These are phyloP conservation scores for Tapirus terrestris DNA, from an alignment of 2,113 vertebrate species.

Conservation along the genomic window DNA sequence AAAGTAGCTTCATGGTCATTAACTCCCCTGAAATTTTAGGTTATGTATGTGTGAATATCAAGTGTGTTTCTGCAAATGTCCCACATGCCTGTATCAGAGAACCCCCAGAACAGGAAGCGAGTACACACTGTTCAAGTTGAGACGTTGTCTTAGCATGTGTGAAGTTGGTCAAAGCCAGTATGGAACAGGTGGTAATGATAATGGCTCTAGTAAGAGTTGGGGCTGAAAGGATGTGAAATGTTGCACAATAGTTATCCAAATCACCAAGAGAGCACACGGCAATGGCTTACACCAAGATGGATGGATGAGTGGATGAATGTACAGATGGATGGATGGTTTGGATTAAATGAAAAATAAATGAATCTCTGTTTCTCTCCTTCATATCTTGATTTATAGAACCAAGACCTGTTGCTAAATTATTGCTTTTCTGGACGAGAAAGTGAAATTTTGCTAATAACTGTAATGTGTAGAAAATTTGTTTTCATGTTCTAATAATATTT, in stretches of 20 bases:
- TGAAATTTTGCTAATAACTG: slow-evolving; percentile 5
- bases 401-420: not conserved
- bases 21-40: not conserved
- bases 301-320: not conserved
- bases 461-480: not conserved
- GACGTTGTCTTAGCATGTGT: no score
- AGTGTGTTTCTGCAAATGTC: not conserved
- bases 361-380: not conserved
- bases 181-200: not conserved
- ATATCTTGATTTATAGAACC: not conserved
- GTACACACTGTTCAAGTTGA: not conserved
- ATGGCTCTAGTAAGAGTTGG: not conserved
- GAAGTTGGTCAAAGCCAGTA: not conserved
- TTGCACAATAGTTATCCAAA: not conserved
- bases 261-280: not conserved
- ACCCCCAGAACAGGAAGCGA: not conserved
- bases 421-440: not conserved
- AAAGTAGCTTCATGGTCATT: not conserved
- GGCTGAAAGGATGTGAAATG: not conserved
- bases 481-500: not conserved
- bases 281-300: not conserved
- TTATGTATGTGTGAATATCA: not conserved
- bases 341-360: not conserved
- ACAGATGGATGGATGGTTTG: not conserved
- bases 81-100: not conserved